Evolutionary conservation across 2,113 vertebrate genomes (phyloP), one percentile per base, ranked within the genome.

Genomic region (Takifugu flavidus): DNA sequence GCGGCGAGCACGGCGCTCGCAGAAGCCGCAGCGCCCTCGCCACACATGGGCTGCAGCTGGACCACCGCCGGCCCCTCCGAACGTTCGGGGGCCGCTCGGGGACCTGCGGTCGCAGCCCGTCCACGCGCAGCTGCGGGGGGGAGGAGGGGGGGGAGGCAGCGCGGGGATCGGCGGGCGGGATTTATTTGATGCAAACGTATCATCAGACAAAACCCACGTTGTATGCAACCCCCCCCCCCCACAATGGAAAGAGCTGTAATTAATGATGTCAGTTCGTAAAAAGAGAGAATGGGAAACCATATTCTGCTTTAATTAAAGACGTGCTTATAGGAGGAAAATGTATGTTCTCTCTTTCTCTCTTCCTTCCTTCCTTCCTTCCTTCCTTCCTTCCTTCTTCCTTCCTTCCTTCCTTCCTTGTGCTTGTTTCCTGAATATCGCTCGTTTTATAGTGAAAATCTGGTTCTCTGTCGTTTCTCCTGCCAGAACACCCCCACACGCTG

Each of bases 381-480:
- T 78, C 67, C 53, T 76, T 84, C 59, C 71, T 75, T 68, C 70
- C 45, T 75, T 65, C 56, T 62, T 47, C 44, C 45, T 26, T 20
- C 20, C 20, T 56, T 67, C 49, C 56, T 67, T 74, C 25, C 56
- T 15, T 69, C 28, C 4, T 74, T 72, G 25, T 65, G 66, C 62
- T 73, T 72, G 20, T 64, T 80, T 74, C 67, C 73, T 87, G 78
- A 84, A 81, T 83, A 82, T 81, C 67, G 64, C 77, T 74, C 47
- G 64, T 83, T 82, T 77, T 74, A 74, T 81, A 86, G 85, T 90
- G 84, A 88, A 85, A 89, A 88, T 15, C 13, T 89, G 86, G 89
- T 86, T 90, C 82, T 90, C 85, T 90, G 83, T 89, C 87, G 90
- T 92, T 91, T 91, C 59, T 91, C 90, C 89, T 84, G 87, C 90